Base-by-base conservation (phyloP, 2,888 invertebrate genomes). In the Teleiodes luculella region DNA sequence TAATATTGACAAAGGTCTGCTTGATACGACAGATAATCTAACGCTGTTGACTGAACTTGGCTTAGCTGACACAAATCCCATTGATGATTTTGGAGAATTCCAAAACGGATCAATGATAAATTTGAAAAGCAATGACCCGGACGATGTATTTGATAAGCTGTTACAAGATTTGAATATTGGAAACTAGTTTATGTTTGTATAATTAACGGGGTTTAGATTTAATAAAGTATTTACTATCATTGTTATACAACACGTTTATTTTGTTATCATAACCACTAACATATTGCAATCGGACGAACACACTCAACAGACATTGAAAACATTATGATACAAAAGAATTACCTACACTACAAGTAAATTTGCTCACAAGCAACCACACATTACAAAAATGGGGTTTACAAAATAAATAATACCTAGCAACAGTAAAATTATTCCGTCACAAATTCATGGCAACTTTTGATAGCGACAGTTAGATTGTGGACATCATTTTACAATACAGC, bases 1-100 rank as follows among this genome's bases (percentile, higher is more conserved):
- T 58, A 56, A 55, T 10, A 53, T 58, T 53, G 55, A 60, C 60
- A 67, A 49, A 36, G 14, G 58, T 59, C 18, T 20, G 20, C 16
- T 18, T 8, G 39, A 83, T 59, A 78, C 68, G 20, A 36, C 49
- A 28, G 84, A 84, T 53, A 85, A 87, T 61, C 59, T 90, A 56
- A 78, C 80, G 39, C 78, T 92, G 18, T 68, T 92, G 52, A 90
- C 91, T 36, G 92, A 92, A 65, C 71, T 92, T 8, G 92, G 92
- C 0, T 64, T 92, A 28, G 90, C 87, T 0, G 92, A 92, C 55
- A 57, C 64, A 3, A 51, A 28, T 7, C 59, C 66, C 7, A 52
- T 54, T 1, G 72, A 79, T 20, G 88, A 89, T 50, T 89, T 89
- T 60, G 88, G 88, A 0, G 86, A 87, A 6, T 89, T 87, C 45